Evolutionary conservation across 2,888 invertebrate genomes (phyloP).

Genomic region (Leptura quadrifasciata): DNA sequence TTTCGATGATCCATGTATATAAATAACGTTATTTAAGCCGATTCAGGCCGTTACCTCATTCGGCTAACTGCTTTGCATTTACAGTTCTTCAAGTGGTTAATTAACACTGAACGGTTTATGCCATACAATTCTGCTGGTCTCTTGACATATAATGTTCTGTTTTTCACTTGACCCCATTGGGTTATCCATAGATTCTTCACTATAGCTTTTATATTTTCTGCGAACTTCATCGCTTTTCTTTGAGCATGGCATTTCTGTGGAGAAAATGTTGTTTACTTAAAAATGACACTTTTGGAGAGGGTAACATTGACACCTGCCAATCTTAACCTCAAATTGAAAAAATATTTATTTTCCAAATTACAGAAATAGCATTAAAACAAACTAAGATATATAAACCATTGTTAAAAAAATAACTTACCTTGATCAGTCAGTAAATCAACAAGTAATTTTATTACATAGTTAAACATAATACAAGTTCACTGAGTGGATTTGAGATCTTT

Average conservation of each 20-base stretch:
- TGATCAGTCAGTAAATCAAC: slow-evolving; percentile 12
- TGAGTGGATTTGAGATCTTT: slow-evolving; percentile 14
- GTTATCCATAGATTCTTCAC: slow-evolving; percentile 27
- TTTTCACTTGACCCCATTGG: slow-evolving; percentile 11
- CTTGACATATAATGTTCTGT: too few species aligned
- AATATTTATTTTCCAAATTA: slow-evolving; percentile 20
- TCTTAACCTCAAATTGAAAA: slow-evolving; percentile 24
- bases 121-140: too few species aligned
- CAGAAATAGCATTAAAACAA: slow-evolving; percentile 15
- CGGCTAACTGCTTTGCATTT: too few species aligned
- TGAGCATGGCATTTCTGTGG: slow-evolving; percentile 23
- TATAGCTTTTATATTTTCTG: slow-evolving; percentile 28
- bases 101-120: too few species aligned
- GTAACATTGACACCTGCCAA: slow-evolving; percentile 30
- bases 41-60: too few species aligned
- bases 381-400: slow-evolving; percentile 21
- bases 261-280: slow-evolving; percentile 16
- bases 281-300: slow-evolving; percentile 17
- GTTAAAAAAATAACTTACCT: slow-evolving; percentile 24
- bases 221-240: slow-evolving; percentile 24
- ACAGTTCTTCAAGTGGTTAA: too few species aligned
- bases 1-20: too few species aligned
- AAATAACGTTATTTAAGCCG: too few species aligned
- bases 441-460: slow-evolving; percentile 1
- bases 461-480: neutral